These are phyloP conservation scores for Tachysurus vachellii DNA, from an alignment of 2,113 vertebrate species.

Conservation along the genomic window DNA sequence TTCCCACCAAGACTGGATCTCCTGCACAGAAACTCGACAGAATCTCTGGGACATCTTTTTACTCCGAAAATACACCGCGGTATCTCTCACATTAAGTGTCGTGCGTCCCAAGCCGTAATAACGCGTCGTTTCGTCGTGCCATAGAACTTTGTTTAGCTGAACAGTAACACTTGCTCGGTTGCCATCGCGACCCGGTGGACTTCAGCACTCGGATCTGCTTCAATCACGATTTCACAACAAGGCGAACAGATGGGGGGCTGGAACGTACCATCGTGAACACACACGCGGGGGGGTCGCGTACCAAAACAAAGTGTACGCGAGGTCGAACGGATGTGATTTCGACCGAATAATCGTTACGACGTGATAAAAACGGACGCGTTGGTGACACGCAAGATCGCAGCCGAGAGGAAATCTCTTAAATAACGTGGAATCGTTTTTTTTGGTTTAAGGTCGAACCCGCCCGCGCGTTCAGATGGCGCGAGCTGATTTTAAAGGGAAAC, in stretches of 20 bases:
- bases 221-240: conserved; percentile 66
- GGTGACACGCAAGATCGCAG: too few relatives aligned
- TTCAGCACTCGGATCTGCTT: conserved; percentile 67
- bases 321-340: too few relatives aligned
- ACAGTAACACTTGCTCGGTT: conserved; percentile 64
- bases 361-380: accelerated
- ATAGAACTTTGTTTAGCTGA: conserved; percentile 58
- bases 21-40: conserved; percentile 80
- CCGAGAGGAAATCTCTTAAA: too few relatives aligned
- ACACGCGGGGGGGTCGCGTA: conserved; percentile 18
- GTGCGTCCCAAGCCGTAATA: not conserved
- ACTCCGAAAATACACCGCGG: conserved; percentile 28
- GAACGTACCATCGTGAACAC: conserved; percentile 59
- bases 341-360: not conserved
- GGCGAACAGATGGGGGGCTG: conserved; percentile 75
- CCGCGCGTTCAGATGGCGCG: not conserved
- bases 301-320: not conserved
- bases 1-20: conserved; percentile 96
- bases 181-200: conserved; percentile 64
- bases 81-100: conserved; percentile 69
- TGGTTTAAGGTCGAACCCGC: not conserved
- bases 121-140: conserved; percentile 4
- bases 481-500: conserved; percentile 74
- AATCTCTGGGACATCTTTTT: conserved; percentile 75
- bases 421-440: not conserved